Base-by-base conservation (phyloP, 2,113 vertebrate species). In the Phylloscopus trochilus region DNA sequence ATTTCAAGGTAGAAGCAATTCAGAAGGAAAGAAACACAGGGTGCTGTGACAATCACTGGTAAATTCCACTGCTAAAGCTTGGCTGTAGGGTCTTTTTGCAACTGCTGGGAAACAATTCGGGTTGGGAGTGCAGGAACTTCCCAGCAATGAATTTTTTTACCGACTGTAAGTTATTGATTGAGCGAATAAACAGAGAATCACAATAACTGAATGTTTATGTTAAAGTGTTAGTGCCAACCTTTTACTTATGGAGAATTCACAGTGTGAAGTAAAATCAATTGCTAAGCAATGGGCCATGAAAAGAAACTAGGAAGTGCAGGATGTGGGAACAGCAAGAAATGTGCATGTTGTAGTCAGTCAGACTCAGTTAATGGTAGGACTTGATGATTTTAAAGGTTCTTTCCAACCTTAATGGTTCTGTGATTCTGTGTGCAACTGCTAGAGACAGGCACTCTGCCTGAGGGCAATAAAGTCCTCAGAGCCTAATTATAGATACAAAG, bases 191-290 rank as follows among this genome's bases (percentile, higher is more conserved):
- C 8, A 72, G 27, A 72, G 17, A 85, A 91, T 70, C 60, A 63
- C 82, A 67, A 18, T 21, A 82, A 94, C 26, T 79, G 66, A 66
- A 44, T 81, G 13, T 70, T 92, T 84, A 84, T 78, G 53, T 78
- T 93, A 51, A 90, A 91, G 83, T 24, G 55, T 35, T 95, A 79
- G 47, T 92, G 26, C 49, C 58, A 64, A 2, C 51, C 53, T 78
- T 92, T 83, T 69, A 81, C 83, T 93, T 89, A 81, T 16, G 33
- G 41, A 64, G 79, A 90, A 86, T 62, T 83, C 70, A 19, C 60
- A 8, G 33, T 46, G 62, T 76, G 87, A 95, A 93, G 66, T 70
- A 95, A 97, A 97, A 96, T 95, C 80, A 75, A 95, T 97, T 81
- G 60, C 74, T 66, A 86, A 89, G 77, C 77, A 95, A 62, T 72